These are phyloP conservation scores for Brachypteracias leptosomus DNA, from an alignment of 2,113 vertebrate species.

Conservation along the genomic window DNA sequence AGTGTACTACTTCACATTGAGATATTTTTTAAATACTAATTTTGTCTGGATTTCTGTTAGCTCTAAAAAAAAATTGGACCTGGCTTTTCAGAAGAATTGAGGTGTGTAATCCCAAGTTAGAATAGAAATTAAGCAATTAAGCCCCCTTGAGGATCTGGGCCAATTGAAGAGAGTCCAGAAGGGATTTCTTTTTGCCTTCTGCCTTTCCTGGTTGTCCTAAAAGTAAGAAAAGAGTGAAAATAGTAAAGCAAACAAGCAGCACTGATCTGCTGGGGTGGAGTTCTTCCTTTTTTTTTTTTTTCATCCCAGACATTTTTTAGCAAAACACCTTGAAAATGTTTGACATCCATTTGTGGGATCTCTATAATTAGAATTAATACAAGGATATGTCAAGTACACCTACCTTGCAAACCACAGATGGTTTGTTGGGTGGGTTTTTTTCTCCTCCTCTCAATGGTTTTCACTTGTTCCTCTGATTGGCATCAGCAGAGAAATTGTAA, in stretches of 20 bases:
- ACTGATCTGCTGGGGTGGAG: slow-evolving; percentile 44
- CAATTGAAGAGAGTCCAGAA: not conserved
- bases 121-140: not conserved
- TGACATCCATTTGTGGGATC: slow-evolving; percentile 71
- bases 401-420: slow-evolving; percentile 30
- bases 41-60: slow-evolving; percentile 4
- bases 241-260: slow-evolving; percentile 58
- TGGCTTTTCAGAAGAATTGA: not conserved
- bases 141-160: not conserved
- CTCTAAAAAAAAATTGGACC: not conserved
- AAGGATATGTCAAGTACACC: slow-evolving; percentile 51
- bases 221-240: slow-evolving; percentile 55
- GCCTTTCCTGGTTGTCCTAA: not conserved
- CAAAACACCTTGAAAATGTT: slow-evolving; percentile 57
- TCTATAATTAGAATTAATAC: slow-evolving; percentile 73
- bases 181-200: not conserved
- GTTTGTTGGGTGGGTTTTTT: not conserved
- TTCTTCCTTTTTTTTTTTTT: slow-evolving; percentile 61
- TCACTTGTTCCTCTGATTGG: slow-evolving; percentile 8
- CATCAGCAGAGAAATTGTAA: not conserved
- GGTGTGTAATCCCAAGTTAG: not conserved
- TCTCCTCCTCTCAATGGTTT: not conserved
- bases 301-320: slow-evolving; percentile 40
- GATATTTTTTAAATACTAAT: slow-evolving; percentile 18
- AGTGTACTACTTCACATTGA: slow-evolving; percentile 10